Evolutionary conservation across 1,140 invertebrate species (phyloP).

Genomic region (Lepidurus arcticus): DNA sequence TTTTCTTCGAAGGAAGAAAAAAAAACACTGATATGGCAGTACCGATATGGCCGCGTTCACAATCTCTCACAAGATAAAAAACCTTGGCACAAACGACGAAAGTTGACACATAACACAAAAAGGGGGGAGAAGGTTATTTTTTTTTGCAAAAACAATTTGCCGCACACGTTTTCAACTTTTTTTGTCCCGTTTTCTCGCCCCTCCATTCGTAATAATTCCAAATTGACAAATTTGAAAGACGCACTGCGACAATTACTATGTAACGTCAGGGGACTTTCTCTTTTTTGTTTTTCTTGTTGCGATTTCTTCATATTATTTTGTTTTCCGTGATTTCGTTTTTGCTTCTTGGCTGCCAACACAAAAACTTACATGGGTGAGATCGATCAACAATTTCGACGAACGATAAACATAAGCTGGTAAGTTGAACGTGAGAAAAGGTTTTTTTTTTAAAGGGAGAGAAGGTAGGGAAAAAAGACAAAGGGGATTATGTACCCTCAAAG

Average conservation of each 20-base stretch:
- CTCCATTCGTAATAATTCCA: too few species aligned
- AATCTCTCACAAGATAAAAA: conserved; percentile 15
- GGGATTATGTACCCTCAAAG: background rate
- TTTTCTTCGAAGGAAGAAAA: background rate
- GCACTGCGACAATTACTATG: background rate
- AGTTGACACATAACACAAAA: conserved; percentile 2
- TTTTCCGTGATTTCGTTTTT: background rate
- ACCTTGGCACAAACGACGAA: conserved; percentile 1
- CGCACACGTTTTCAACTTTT: too few species aligned
- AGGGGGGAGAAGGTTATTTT: too few species aligned
- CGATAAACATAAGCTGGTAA: conserved; percentile 6
- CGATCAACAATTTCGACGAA: conserved; percentile 21
- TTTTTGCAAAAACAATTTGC: too few species aligned
- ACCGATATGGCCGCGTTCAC: conserved; percentile 20
- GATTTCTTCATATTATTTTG: background rate
- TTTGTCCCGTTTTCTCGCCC: too few species aligned
- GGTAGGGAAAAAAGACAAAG: background rate
- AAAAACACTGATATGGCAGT: conserved; percentile 5
- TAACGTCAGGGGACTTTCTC: background rate
- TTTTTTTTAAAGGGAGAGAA: background rate
- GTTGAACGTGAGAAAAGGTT: background rate
- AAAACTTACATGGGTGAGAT: background rate
- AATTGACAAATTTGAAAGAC: too few species aligned
- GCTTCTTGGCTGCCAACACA: background rate
- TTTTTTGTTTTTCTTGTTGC: background rate